These are phyloP conservation scores for Caranx ignobilis DNA, from an alignment of 2,113 vertebrate species.

Conservation along the genomic window DNA sequence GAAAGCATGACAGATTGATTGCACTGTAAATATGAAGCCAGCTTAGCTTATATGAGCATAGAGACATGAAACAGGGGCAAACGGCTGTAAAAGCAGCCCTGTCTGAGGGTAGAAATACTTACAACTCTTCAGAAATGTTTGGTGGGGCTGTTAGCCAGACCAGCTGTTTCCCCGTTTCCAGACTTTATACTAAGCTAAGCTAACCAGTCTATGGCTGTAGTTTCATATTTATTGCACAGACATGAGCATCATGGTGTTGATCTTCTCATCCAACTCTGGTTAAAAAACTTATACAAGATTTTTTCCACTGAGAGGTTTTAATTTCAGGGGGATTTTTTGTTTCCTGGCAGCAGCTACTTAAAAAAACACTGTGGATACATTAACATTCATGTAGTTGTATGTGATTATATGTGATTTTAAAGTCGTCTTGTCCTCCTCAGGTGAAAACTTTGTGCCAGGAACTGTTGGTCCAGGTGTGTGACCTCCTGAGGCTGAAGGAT, in stretches of 20 bases:
- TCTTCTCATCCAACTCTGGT: not conserved
- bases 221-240: not conserved
- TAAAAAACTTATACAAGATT: not conserved
- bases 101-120: too few relatives aligned
- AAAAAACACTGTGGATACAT: not conserved
- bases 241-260: not conserved
- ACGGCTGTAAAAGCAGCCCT: too few relatives aligned
- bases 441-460: conserved; percentile 97
- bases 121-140: too few relatives aligned
- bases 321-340: not conserved
- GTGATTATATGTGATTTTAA: not conserved
- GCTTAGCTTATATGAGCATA: not conserved
- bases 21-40: not conserved
- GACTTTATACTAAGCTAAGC: not conserved
- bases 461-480: conserved; percentile 95
- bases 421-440: conserved; percentile 73
- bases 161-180: not conserved
- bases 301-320: not conserved
- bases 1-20: too few relatives aligned
- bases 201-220: not conserved
- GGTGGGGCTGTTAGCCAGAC: too few relatives aligned
- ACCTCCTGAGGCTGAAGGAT: conserved; percentile 95
- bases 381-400: too few relatives aligned
- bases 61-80: not conserved
- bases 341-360: conserved; percentile 5